A percentile compares a stretch with the other conserved stretches of the same genome.
Evolutionary conservation across 2,888 invertebrate species (phyloP).

Genomic region (Nudaria mundana): DNA sequence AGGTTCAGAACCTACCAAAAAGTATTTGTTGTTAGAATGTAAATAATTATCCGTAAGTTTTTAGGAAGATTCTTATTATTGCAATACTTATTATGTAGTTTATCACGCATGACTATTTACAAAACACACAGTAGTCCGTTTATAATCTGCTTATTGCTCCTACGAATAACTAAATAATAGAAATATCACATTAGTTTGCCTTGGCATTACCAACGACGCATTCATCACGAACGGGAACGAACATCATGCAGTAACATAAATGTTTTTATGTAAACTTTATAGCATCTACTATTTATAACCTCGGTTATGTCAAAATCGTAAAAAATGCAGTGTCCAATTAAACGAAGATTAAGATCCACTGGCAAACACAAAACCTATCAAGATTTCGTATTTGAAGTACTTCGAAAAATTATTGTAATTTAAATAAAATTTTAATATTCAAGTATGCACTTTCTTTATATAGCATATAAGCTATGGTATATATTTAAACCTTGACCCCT

Average conservation of each 20-base stretch:
- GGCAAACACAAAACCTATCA: constrained; percentile 23
- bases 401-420: constrained; percentile 14
- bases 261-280: constrained; percentile 30
- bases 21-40: too few species aligned
- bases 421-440: constrained; percentile 3
- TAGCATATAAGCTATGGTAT: too few species aligned
- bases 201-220: constrained; percentile 33
- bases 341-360: constrained; percentile 32
- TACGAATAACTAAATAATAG: constrained; percentile 29
- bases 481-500: too few species aligned
- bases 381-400: constrained; percentile 18
- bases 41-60: too few species aligned
- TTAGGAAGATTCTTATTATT: too few species aligned
- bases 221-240: constrained; percentile 26
- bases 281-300: constrained; percentile 26
- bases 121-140: constrained; percentile 5
- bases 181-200: constrained; percentile 34
- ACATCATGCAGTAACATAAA: constrained; percentile 17
- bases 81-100: too few species aligned
- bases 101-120: not conserved
- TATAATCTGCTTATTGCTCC: constrained; percentile 11
- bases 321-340: constrained; percentile 42
- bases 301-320: constrained; percentile 34
- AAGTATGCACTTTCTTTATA: too few species aligned
- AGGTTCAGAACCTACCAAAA: too few species aligned